Evolutionary conservation across 2,888 invertebrate genomes (phyloP).

Genomic region (Drosophila leonis): DNA sequence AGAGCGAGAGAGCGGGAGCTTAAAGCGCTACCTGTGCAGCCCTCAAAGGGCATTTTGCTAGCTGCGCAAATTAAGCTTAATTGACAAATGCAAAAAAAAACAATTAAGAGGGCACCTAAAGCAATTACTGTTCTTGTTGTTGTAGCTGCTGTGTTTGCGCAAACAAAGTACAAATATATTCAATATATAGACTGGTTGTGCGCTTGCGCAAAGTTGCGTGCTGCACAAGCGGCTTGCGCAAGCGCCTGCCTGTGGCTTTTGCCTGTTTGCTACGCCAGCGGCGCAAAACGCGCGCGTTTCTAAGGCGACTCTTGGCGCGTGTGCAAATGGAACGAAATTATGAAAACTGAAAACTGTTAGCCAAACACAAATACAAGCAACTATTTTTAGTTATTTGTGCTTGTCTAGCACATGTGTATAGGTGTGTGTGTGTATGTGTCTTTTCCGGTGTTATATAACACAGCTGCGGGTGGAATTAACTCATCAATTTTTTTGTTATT

Average conservation of each 20-base stretch:
- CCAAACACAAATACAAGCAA: not conserved
- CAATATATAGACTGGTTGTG: too few species aligned
- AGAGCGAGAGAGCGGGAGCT: not conserved
- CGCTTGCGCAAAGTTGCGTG: constrained; percentile 9
- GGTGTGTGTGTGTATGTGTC: not conserved
- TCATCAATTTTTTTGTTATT: not conserved
- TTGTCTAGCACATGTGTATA: not conserved
- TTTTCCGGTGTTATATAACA: constrained; percentile 27
- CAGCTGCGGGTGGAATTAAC: not conserved
- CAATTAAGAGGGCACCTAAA: constrained; percentile 2
- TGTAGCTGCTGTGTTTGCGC: constrained; percentile 1
- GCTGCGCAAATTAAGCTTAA: constrained; percentile 55
- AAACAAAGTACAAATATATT: not conserved
- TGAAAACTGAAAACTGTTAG: not conserved
- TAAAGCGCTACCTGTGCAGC: constrained; percentile 4
- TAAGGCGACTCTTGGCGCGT: constrained; percentile 32
- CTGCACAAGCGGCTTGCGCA: constrained; percentile 4
- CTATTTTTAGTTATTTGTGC: constrained; percentile 10
- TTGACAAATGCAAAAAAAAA: constrained; percentile 43
- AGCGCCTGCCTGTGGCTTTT: constrained; percentile 1
- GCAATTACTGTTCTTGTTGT: constrained; percentile 22
- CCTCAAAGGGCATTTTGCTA: constrained; percentile 7
- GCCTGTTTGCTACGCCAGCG: not conserved
- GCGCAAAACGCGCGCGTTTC: constrained; percentile 24
- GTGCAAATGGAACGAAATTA: constrained; percentile 25